Conservation (phyloP, 2,888 invertebrate species). For the Cinara cedri region DNA sequence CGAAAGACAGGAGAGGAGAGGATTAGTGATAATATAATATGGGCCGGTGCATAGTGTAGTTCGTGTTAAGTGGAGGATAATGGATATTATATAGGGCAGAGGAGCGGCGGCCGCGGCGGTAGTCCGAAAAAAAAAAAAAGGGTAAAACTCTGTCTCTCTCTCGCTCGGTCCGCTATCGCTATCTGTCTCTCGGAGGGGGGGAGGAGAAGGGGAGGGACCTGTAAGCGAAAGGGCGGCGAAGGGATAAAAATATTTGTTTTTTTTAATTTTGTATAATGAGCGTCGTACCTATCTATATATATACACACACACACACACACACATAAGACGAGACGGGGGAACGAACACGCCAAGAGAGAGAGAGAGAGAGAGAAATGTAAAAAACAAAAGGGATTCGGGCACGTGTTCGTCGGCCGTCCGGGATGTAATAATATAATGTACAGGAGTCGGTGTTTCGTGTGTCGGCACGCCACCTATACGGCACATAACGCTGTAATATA, state of each 20-base stretch:
- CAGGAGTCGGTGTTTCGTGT: background rate
- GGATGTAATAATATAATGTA: too few relatives aligned
- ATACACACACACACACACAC: too few relatives aligned
- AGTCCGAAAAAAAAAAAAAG: too few relatives aligned
- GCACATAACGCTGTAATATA: too few relatives aligned
- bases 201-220: too few relatives aligned
- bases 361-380: background rate
- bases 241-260: slow-evolving; percentile 1
- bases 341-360: background rate
- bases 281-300: too few relatives aligned
- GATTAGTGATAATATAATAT: slow-evolving; percentile 24
- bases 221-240: too few relatives aligned
- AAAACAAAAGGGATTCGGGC: slow-evolving; percentile 44
- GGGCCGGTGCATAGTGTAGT: slow-evolving; percentile 25
- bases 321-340: too few relatives aligned
- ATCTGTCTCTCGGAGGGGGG: too few relatives aligned
- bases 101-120: background rate
- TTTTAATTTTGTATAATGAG: background rate
- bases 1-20: slow-evolving; percentile 48
- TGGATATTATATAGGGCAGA: background rate
- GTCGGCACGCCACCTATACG: slow-evolving; percentile 2
- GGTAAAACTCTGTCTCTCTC: too few relatives aligned
- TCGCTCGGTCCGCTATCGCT: background rate
- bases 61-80: slow-evolving; percentile 54
- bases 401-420: slow-evolving; percentile 26